Percentiles rank a stretch among this genome's conserved stretches.
Evolutionary conservation across 2,113 vertebrate genomes (phyloP).

Genomic region (Nematolebias whitei): DNA sequence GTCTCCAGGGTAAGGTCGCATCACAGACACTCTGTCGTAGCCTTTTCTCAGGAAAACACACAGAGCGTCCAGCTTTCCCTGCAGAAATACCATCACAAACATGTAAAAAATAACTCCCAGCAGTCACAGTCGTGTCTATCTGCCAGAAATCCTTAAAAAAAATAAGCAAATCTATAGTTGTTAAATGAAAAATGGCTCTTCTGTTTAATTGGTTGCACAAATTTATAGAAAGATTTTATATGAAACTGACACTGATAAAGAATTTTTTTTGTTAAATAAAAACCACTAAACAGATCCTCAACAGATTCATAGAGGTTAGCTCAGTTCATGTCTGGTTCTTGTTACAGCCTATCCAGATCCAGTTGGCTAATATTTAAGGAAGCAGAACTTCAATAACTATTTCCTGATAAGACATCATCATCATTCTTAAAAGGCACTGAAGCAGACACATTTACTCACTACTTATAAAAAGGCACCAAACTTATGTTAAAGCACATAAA

Average conservation of each 20-base stretch:
- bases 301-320: constrained; percentile 59
- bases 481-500: constrained; percentile 17
- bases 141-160: neutral
- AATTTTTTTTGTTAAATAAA: constrained; percentile 57
- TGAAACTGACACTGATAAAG: constrained; percentile 21
- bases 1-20: constrained; percentile 96
- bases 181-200: neutral
- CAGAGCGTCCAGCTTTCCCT: constrained; percentile 95
- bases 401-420: constrained; percentile 51
- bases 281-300: constrained; percentile 59
- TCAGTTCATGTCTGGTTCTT: constrained; percentile 72
- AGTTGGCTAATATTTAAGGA: constrained; percentile 64
- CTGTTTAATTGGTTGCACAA: neutral
- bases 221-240: constrained; percentile 8
- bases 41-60: constrained; percentile 91
- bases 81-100: constrained; percentile 3
- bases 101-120: neutral
- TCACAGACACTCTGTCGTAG: constrained; percentile 94
- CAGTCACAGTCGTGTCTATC: too few relatives aligned
- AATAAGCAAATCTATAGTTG: neutral
- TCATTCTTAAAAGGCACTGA: constrained; percentile 7
- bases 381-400: constrained; percentile 54
- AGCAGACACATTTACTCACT: constrained; percentile 1
- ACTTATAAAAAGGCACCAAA: neutral
- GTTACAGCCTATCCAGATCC: constrained; percentile 63